Evolutionary conservation across 1,140 invertebrate species (phyloP).

Genomic region (Trissolcus basalis): DNA sequence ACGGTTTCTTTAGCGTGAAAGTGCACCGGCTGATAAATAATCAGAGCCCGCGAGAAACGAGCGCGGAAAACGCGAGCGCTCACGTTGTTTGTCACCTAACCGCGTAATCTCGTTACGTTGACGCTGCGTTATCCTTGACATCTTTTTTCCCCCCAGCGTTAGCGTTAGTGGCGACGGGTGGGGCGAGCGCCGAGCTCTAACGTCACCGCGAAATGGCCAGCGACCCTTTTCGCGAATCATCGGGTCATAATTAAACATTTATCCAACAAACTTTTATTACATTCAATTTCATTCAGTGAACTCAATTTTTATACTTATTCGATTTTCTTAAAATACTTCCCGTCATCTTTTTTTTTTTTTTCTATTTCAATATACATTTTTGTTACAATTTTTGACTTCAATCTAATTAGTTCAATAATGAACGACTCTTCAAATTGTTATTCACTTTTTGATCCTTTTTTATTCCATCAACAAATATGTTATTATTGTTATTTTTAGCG

Average conservation of each 20-base stretch:
- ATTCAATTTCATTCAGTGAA: neutral
- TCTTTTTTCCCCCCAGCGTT: constrained; percentile 52
- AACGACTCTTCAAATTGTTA: too few relatives aligned
- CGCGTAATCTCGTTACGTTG: constrained; percentile 68
- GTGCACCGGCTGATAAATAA: constrained; percentile 44
- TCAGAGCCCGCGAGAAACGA: constrained; percentile 41
- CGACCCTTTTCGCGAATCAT: constrained; percentile 51
- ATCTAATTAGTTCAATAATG: too few relatives aligned
- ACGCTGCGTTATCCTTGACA: constrained; percentile 70
- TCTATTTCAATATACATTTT: too few relatives aligned
- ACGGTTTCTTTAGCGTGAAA: constrained; percentile 61
- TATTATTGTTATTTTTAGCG: too few relatives aligned
- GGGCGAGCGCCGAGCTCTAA: constrained; percentile 25
- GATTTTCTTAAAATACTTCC: too few relatives aligned
- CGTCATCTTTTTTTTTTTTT: too few relatives aligned
- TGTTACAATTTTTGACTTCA: too few relatives aligned
- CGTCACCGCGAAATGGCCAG: constrained; percentile 58
- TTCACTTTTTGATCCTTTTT: too few relatives aligned
- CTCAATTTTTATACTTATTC: neutral
- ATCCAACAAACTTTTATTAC: too few relatives aligned
- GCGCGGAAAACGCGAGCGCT: constrained; percentile 34
- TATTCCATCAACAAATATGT: too few relatives aligned
- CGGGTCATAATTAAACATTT: constrained; percentile 4
- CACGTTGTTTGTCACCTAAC: constrained; percentile 64
- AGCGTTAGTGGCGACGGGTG: constrained; percentile 13